Conservation (phyloP, 2,888 invertebrate species). For the Aradus depressus region DNA sequence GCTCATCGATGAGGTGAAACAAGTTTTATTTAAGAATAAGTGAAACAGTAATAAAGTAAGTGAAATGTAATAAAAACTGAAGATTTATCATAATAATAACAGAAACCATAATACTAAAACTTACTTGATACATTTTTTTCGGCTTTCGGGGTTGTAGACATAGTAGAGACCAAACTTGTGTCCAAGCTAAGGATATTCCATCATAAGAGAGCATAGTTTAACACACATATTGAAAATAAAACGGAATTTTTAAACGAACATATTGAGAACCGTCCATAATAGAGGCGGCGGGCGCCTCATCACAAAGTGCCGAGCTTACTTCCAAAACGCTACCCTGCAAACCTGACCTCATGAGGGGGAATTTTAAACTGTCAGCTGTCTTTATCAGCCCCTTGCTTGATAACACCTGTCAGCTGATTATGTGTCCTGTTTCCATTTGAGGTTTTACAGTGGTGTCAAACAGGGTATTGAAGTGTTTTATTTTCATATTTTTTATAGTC, state of each 20-base stretch:
- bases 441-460: too few relatives aligned
- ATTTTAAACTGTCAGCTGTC: slow-evolving; percentile 10
- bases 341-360: slow-evolving; percentile 10
- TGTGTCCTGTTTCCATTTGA: too few relatives aligned
- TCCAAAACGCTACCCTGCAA: slow-evolving; percentile 10
- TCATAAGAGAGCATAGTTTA: slow-evolving; percentile 3
- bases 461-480: too few relatives aligned
- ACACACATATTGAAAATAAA: slow-evolving; percentile 7
- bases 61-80: too few relatives aligned
- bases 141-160: slow-evolving; percentile 40
- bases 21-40: too few relatives aligned
- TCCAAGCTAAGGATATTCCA: slow-evolving; percentile 8
- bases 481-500: too few relatives aligned
- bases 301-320: slow-evolving; percentile 8
- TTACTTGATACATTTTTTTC: slow-evolving; percentile 41
- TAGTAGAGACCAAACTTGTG: slow-evolving; percentile 27
- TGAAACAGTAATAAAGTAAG: too few relatives aligned
- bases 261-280: slow-evolving; percentile 9
- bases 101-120: too few relatives aligned
- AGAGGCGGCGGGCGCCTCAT: slow-evolving; percentile 7
- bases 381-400: too few relatives aligned
- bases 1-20: too few relatives aligned
- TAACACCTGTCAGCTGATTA: too few relatives aligned
- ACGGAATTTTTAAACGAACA: slow-evolving; percentile 7
- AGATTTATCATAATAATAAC: too few relatives aligned